Conservation (phyloP, 2,888 invertebrate species). For the Isotomurus palustris region DNA sequence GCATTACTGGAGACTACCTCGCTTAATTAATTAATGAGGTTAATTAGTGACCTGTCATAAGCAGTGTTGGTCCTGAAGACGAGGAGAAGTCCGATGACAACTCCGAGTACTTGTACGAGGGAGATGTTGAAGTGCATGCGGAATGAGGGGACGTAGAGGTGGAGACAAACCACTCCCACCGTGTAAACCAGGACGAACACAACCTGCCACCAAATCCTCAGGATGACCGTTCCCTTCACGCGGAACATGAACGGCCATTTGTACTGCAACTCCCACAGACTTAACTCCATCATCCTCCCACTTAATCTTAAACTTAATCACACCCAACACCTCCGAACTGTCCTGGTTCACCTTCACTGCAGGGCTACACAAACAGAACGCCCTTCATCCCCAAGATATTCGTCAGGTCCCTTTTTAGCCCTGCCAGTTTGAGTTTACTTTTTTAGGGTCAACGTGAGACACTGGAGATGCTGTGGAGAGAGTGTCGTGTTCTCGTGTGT, state of each 20-base stretch:
- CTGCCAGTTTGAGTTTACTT: no score
- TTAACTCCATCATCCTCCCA: not conserved
- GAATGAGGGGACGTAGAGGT: conserved; percentile 21
- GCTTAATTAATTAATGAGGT: no score
- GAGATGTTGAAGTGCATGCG: conserved; percentile 33
- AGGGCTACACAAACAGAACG: no score
- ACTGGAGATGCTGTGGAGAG: no score
- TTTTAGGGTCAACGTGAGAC: no score
- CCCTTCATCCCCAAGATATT: no score
- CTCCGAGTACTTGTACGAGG: conserved; percentile 37
- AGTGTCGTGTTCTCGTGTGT: no score
- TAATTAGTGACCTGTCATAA: conserved; percentile 39
- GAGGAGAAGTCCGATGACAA: conserved; percentile 39
- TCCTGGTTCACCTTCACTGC: no score
- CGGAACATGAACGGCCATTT: conserved; percentile 4
- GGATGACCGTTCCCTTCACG: conserved; percentile 31
- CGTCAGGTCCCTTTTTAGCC: no score
- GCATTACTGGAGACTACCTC: no score
- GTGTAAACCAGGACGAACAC: conserved; percentile 19
- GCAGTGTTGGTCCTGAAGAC: conserved; percentile 44
- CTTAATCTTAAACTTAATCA: not conserved
- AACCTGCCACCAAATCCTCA: conserved; percentile 26
- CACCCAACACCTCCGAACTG: no score
- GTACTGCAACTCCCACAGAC: conserved; percentile 3
- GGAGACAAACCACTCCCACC: conserved; percentile 15